phyloP scores from a whole-genome alignment of 2,888 invertebrate genomes.

The Druceiella hillmani region DNA sequence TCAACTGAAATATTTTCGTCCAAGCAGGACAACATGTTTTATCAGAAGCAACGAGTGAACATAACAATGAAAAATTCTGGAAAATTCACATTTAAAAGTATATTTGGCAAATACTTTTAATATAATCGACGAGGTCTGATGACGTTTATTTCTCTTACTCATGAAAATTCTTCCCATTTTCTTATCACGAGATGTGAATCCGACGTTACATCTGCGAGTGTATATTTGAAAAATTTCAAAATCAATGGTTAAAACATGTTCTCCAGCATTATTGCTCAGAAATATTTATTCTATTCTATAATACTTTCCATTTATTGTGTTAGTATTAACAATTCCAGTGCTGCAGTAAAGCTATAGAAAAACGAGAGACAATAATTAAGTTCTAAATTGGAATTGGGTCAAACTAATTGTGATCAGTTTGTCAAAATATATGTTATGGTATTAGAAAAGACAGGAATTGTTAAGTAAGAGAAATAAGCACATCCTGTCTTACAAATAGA shows the following conservation, averaged over 20 bases:
- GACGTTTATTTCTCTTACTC: slow-evolving; percentile 48
- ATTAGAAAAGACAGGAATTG: too few species aligned
- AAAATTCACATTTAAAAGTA: too few species aligned
- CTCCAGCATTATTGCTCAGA: slow-evolving; percentile 37
- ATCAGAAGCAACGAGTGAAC: background rate
- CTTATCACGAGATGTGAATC: too few species aligned
- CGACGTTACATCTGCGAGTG: slow-evolving; percentile 44
- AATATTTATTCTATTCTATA: background rate
- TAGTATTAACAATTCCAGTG: background rate
- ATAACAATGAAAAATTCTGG: background rate
- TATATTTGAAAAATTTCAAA: slow-evolving; percentile 42
- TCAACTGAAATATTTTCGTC: slow-evolving; percentile 44
- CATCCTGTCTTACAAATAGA: slow-evolving; percentile 39
- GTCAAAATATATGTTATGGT: too few species aligned
- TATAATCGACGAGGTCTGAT: slow-evolving; percentile 30
- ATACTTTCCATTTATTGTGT: background rate
- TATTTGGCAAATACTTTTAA: too few species aligned
- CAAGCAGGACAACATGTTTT: background rate
- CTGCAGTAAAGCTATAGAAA: background rate
- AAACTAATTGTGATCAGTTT: too few species aligned
- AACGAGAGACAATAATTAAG: too few species aligned
- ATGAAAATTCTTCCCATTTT: too few species aligned
- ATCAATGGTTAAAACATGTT: slow-evolving; percentile 54
- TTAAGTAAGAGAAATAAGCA: slow-evolving; percentile 52
- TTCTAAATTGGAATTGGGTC: too few species aligned